phyloP scores from a whole-genome alignment of 2,113 vertebrate species.

The Zosterops japonicus region DNA sequence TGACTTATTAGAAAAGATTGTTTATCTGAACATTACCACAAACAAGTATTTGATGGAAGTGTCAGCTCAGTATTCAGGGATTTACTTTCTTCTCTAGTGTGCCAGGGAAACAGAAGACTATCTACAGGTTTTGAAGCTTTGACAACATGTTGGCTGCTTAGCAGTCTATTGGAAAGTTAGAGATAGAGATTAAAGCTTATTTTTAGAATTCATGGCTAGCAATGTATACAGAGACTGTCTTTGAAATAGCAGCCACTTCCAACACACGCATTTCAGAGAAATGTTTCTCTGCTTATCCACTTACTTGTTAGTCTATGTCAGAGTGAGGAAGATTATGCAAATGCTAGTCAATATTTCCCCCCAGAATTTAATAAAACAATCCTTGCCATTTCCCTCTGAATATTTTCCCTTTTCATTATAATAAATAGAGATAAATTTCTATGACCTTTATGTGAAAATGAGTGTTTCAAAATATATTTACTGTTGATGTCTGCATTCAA shows the following conservation, averaged over 20 bases:
- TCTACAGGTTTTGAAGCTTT: conserved; percentile 7
- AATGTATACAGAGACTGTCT: neutral
- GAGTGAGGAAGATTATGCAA: neutral
- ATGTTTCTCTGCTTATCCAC: neutral
- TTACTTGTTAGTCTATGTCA: neutral
- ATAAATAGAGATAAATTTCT: neutral
- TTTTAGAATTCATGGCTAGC: conserved; percentile 8
- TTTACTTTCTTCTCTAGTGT: neutral
- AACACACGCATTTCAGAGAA: neutral
- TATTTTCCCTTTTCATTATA: accelerated
- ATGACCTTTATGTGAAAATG: neutral
- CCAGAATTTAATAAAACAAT: neutral
- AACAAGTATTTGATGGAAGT: conserved; percentile 20
- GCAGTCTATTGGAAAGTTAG: neutral
- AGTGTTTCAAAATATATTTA: neutral
- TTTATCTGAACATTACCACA: neutral
- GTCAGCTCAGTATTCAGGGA: neutral
- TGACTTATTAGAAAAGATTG: neutral
- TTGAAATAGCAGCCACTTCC: conserved; percentile 24
- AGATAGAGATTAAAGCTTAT: conserved; percentile 5
- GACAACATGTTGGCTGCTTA: neutral
- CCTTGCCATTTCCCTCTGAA: neutral
- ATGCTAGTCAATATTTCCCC: neutral
- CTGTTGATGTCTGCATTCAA: neutral
- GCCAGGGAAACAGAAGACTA: neutral